Evolutionary conservation across 2,888 invertebrate species (phyloP).

Genomic region (Andricus curvator): DNA sequence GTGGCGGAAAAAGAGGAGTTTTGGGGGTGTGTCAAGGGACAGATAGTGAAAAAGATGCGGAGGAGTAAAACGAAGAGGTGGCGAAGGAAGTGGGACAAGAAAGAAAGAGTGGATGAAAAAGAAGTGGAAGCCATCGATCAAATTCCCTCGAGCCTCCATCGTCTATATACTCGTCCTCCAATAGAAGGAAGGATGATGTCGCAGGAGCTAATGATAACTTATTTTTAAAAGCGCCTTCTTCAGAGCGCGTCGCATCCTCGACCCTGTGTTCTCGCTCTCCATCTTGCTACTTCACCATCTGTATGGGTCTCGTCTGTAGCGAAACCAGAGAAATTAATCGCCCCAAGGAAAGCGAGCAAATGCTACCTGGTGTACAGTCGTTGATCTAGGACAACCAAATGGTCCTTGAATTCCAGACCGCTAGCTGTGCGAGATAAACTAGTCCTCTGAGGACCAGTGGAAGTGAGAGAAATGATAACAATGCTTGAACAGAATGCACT

Average conservation of each 20-base stretch:
- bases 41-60: conserved; percentile 34
- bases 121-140: conserved; percentile 27
- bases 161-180: conserved; percentile 10
- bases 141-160: conserved; percentile 28
- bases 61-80: conserved; percentile 2
- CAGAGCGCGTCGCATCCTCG: conserved; percentile 6
- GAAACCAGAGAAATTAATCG: conserved; percentile 30
- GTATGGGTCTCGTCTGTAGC: neutral
- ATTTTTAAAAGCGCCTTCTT: conserved; percentile 32
- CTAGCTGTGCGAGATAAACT: conserved; percentile 21
- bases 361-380: neutral
- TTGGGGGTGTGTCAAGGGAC: conserved; percentile 15
- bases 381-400: conserved; percentile 18
- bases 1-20: conserved; percentile 40
- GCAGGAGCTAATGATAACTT: conserved; percentile 35
- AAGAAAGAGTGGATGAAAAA: conserved; percentile 1
- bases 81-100: neutral
- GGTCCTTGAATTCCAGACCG: conserved; percentile 10
- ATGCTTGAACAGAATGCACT: conserved; percentile 29
- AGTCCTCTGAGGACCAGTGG: conserved; percentile 17
- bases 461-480: conserved; percentile 35
- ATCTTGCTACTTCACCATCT: conserved; percentile 3
- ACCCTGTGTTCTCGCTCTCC: conserved; percentile 1
- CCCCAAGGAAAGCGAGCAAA: neutral
- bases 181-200: conserved; percentile 15